Evolutionary conservation across 2,113 vertebrate genomes (phyloP), one percentile per base, ranked within the genome.

Genomic region (Pseudorhombus dupliciocellatus): DNA sequence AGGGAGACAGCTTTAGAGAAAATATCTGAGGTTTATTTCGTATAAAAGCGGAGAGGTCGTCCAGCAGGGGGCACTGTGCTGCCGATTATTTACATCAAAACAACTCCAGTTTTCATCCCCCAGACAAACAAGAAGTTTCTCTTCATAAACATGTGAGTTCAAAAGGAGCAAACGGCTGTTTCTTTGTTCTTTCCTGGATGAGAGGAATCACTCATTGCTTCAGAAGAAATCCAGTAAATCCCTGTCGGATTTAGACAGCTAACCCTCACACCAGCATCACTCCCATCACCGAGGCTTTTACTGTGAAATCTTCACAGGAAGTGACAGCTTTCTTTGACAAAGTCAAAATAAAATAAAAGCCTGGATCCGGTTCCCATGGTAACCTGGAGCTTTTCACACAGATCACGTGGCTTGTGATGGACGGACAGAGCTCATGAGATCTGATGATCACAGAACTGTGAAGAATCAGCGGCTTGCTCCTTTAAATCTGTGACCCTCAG

Each of bases 1-100:
- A 37, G 7, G 46, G 30, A 34, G 65, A 79, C 30, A 15, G 11
- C 0, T 10, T 12, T 81, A 81, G 71, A 88, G 77, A 89, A 91
- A 86, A 87, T 88, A 89, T 85, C 70, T 22, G 5, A 56, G 58
- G 66, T 89, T 91, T 89, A 89, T 88, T 89, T 88, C 59, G 83
- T 88, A 89, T 70, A 86, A 89, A 90, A 89, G 81, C 31, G 40
- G 70, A 71, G 66, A 34, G 22, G 80, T 63, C 51, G 0, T 73
- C 81, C 75, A 77, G 75, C 74, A 2, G 65, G 61, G 30, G 64
- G 30, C 57, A n/a, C 56, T 58, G 56, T 52, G 50, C 30, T 58
- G 26, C n/a, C 12, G 16, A 26, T 42, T 60, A 40, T 60, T 24
- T 40, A 24, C 55, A 24, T 3, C 22, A 21, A 31, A 40, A 59